Evolutionary conservation across 2,888 invertebrate species (phyloP), one percentile per base, ranked within the genome.

Genomic region (Dryococelus australis): DNA sequence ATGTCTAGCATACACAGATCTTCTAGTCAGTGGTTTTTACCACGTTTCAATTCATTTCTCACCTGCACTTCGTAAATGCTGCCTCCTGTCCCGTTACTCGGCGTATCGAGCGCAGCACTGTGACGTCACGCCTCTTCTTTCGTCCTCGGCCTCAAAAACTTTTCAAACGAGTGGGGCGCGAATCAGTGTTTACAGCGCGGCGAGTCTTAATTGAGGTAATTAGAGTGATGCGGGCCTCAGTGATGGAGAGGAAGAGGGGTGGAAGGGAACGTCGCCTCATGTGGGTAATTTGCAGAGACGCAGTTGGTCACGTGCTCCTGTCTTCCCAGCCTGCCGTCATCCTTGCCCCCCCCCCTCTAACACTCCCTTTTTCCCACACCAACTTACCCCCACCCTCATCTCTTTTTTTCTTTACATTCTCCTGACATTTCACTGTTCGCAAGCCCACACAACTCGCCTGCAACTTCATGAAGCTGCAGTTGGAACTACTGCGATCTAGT

Each of bases 201-300:
- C 65, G 65, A 65, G 65, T 65, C 65, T 65, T 65, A 65, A 65
- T 65, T 65, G 65, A 65, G 65, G 65, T 65, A 65, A 65, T 65
- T 65, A 65, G 65, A 24, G 65, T 20, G 65, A 65, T 65, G 65
- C 65, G 65, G 65, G 65, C 65, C 13, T n/a, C n/a, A n/a, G n/a
- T n/a, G n/a, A n/a, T 16, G 65, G 24, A 65, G 65, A 20, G 65
- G 10, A 16, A 6, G 65, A 24, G 65, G 65, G 20, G 65, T 13
- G 65, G 65, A 65, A 6, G 65, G 24, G 20, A 5, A 16, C 10
- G 65, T 5, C 65, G 16, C 65, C 65, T 65, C 65, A 65, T 65
- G 65, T 65, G 65, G 65, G 65, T 65, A 65, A 65, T 65, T 65
- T 65, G 65, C 20, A 13, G 65, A 8, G 65, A 24, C 24, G 65